Evolutionary conservation across 2,888 invertebrate species (phyloP).

Genomic region (Phragmatobia fuliginosa): DNA sequence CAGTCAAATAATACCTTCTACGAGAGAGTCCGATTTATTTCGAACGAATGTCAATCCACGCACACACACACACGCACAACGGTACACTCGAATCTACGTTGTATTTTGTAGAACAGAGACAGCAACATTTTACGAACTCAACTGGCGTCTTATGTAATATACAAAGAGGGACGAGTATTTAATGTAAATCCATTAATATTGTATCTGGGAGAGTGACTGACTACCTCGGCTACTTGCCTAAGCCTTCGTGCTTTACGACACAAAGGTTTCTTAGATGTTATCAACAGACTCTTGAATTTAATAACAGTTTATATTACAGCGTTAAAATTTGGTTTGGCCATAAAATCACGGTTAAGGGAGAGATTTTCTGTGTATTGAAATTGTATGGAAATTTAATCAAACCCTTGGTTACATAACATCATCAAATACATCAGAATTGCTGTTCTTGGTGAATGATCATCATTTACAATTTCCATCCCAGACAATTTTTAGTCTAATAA

Average conservation of each 20-base stretch:
- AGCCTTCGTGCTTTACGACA: not conserved
- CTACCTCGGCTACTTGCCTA: slow-evolving; percentile 29
- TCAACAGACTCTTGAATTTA: slow-evolving; percentile 55
- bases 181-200: slow-evolving; percentile 44
- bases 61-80: no score
- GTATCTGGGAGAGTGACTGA: slow-evolving; percentile 32
- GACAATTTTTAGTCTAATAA: no score
- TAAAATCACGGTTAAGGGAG: not conserved
- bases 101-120: no score
- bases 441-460: no score
- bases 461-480: no score
- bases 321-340: not conserved
- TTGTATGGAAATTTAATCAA: not conserved
- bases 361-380: not conserved
- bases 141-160: not conserved
- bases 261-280: slow-evolving; percentile 61
- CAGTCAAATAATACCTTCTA: no score
- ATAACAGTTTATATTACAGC: slow-evolving; percentile 47
- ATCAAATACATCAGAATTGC: no score
- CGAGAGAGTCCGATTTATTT: no score
- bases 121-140: not conserved
- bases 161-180: slow-evolving; percentile 18
- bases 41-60: no score
- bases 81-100: no score
- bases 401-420: not conserved